These are phyloP conservation scores for Triplophysa dalaica DNA, from an alignment of 2,113 vertebrate species.

Conservation along the genomic window DNA sequence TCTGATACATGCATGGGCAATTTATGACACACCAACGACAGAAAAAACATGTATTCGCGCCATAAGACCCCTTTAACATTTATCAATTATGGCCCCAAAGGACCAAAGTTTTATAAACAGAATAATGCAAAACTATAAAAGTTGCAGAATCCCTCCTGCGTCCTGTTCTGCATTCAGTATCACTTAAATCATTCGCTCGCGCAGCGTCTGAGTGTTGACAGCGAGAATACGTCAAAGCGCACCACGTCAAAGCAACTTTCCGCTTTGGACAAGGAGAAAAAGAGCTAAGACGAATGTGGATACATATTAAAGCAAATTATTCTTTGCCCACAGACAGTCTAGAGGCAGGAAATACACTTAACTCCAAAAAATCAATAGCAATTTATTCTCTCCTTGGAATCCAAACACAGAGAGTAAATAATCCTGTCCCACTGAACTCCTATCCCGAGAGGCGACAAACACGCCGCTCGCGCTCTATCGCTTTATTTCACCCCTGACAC, in stretches of 20 bases:
- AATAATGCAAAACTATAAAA: not conserved
- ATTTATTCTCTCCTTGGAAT: slow-evolving; percentile 86
- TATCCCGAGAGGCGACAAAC: slow-evolving; percentile 70
- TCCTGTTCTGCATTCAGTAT: not conserved
- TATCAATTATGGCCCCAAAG: too few species aligned
- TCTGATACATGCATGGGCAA: too few species aligned
- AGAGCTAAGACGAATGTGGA: slow-evolving; percentile 56
- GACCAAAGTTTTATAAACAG: not conserved
- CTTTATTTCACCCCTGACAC: slow-evolving; percentile 5
- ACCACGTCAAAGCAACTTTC: slow-evolving; percentile 16
- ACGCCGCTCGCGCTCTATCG: slow-evolving; percentile 18
- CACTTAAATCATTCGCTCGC: not conserved
- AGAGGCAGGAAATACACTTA: slow-evolving; percentile 75
- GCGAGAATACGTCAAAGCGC: not conserved
- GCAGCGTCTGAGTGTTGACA: not conserved
- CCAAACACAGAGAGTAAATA: slow-evolving; percentile 84
- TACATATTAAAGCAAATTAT: slow-evolving; percentile 61
- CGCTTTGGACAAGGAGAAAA: slow-evolving; percentile 41
- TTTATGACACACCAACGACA: too few species aligned
- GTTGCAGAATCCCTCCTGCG: not conserved
- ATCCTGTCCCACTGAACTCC: slow-evolving; percentile 79
- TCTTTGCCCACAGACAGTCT: slow-evolving; percentile 69
- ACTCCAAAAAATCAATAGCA: slow-evolving; percentile 86
- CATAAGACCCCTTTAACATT: too few species aligned
- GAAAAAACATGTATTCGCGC: too few species aligned